Conservation (phyloP, 2,113 vertebrate species). For the Falco punctatus region DNA sequence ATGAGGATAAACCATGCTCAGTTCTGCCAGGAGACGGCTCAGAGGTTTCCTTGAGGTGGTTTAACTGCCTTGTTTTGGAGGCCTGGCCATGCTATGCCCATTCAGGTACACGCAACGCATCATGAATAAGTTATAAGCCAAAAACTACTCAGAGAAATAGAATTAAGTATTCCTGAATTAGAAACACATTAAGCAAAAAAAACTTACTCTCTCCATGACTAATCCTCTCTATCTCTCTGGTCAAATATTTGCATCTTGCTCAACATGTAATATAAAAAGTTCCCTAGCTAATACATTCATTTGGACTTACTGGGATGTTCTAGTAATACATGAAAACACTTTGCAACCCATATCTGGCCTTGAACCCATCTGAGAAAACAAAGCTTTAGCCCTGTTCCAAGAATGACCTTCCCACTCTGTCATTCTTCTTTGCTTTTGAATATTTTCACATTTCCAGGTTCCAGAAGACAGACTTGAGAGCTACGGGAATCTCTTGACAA, state of each 20-base stretch:
- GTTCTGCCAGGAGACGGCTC: not conserved
- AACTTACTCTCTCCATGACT: not conserved
- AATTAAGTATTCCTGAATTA: not conserved
- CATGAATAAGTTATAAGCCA: not conserved
- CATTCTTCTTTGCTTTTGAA: not conserved
- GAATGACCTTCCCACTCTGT: not conserved
- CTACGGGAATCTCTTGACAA: not conserved
- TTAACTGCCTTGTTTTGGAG: not conserved
- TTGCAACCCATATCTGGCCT: not conserved
- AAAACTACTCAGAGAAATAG: not conserved
- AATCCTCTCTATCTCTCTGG: not conserved
- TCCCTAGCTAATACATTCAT: not conserved
- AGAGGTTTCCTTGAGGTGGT: not conserved
- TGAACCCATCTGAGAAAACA: not conserved
- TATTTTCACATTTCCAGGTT: not conserved
- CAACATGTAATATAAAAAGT: not conserved
- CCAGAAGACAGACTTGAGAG: not conserved
- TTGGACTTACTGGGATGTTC: not conserved
- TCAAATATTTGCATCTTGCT: not conserved
- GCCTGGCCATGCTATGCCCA: not conserved
- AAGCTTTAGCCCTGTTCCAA: not conserved
- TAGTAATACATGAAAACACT: not conserved
- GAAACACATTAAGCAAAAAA: not conserved
- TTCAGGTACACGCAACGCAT: not conserved
- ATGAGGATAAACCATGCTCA: not conserved